Evolutionary conservation across 2,797 vertebrate genomes (phyloP).

Genomic region (Brachyrhaphis roseni): DNA sequence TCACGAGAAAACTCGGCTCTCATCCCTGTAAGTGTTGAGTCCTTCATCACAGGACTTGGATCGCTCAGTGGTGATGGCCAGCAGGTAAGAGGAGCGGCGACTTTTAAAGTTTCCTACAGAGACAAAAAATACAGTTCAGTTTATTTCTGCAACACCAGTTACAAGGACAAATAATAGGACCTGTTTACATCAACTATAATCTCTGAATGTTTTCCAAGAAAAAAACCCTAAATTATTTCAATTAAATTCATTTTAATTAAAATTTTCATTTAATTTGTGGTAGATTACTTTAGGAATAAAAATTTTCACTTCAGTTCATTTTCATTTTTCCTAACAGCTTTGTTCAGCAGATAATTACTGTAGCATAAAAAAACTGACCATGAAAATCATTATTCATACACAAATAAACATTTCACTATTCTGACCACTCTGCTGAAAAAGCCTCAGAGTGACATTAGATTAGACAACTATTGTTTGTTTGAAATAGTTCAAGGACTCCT

Average conservation of each 20-base stretch:
- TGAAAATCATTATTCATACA: background rate
- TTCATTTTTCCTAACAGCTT: background rate
- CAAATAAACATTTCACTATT: background rate
- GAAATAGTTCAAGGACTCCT: background rate
- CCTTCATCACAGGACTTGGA: slow-evolving; percentile 98
- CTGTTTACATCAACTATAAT: background rate
- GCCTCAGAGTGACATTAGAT: background rate
- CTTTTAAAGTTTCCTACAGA: slow-evolving; percentile 88
- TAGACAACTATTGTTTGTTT: background rate
- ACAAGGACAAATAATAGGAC: background rate
- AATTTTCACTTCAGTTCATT: background rate
- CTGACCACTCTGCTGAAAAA: background rate
- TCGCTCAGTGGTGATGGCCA: slow-evolving; percentile 93
- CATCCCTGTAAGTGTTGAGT: slow-evolving; percentile 91
- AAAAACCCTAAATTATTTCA: background rate
- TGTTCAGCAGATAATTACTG: background rate
- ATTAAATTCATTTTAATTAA: background rate
- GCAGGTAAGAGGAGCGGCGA: slow-evolving; percentile 93
- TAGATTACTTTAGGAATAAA: background rate
- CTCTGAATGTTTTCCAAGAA: background rate
- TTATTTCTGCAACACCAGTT: background rate
- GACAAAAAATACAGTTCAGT: background rate
- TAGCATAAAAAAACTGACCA: background rate
- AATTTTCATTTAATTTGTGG: background rate
- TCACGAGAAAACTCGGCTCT: slow-evolving; percentile 88